A percentile compares a stretch with the other conserved stretches of the same genome.
These are phyloP conservation scores for Panorpa germanica DNA, from an alignment of 2,888 invertebrate genomes.

Conservation along the genomic window DNA sequence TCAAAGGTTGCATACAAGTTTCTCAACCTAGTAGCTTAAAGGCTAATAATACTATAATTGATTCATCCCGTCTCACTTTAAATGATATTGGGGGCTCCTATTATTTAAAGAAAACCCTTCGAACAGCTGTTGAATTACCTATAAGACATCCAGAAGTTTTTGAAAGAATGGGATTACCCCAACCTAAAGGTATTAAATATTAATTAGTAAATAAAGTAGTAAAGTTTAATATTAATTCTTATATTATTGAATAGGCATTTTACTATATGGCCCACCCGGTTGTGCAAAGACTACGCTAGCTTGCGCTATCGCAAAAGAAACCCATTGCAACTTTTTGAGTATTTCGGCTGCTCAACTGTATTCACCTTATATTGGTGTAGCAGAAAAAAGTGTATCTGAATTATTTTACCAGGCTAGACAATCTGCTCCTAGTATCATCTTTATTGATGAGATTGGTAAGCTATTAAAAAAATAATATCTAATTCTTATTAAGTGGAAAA, in stretches of 20 bases:
- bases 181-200: slow-evolving; percentile 26
- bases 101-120: slow-evolving; percentile 28
- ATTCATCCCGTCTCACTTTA: slow-evolving; percentile 23
- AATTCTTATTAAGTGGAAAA: slow-evolving; percentile 4
- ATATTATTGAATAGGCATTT: slow-evolving; percentile 22
- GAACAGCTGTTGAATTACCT: slow-evolving; percentile 35
- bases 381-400: slow-evolving; percentile 34
- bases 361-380: slow-evolving; percentile 43
- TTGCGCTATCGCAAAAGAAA: slow-evolving; percentile 31
- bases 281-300: slow-evolving; percentile 45
- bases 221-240: slow-evolving; percentile 3
- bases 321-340: slow-evolving; percentile 31
- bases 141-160: slow-evolving; percentile 32
- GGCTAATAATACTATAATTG: slow-evolving; percentile 25
- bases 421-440: slow-evolving; percentile 37
- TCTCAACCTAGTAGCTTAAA: slow-evolving; percentile 22
- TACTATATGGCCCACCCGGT: slow-evolving; percentile 44
- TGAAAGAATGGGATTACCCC: slow-evolving; percentile 29
- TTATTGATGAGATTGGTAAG: slow-evolving; percentile 41
- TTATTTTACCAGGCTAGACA: slow-evolving; percentile 37
- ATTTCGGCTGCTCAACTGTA: slow-evolving; percentile 40
- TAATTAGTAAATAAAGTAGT: not conserved
- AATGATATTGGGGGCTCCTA: slow-evolving; percentile 34
- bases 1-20: slow-evolving; percentile 4
- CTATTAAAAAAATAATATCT: slow-evolving; percentile 1